phyloP scores from a whole-genome alignment of 2,113 vertebrate genomes.

The Gracilinanus agilis region DNA sequence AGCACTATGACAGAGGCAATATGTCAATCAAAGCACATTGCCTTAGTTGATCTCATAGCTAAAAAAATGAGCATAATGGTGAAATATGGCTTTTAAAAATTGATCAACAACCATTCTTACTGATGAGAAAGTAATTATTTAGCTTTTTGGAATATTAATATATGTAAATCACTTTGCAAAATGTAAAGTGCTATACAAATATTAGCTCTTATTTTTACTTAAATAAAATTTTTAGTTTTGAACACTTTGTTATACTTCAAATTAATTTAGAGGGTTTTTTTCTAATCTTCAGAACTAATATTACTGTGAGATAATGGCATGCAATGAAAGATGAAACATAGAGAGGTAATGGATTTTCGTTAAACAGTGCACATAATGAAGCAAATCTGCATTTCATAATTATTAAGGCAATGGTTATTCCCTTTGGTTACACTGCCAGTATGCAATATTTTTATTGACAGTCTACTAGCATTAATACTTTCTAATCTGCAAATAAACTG shows the following conservation, averaged over 20 bases:
- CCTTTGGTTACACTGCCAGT: neutral
- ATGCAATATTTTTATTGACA: conserved; percentile 20
- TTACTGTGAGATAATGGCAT: neutral
- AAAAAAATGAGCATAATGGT: neutral
- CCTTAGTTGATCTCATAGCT: neutral
- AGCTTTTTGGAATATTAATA: neutral
- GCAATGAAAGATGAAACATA: conserved; percentile 6
- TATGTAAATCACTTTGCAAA: neutral
- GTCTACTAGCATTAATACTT: neutral
- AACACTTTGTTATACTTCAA: neutral
- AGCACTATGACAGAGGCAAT: neutral
- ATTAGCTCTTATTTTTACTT: neutral
- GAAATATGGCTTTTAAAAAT: neutral
- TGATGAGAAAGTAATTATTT: neutral
- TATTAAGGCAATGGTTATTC: neutral
- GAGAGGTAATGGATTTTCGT: conserved; percentile 4
- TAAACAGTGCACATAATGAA: conserved; percentile 13
- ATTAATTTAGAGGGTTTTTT: neutral
- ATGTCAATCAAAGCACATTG: neutral
- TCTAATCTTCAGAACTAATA: neutral
- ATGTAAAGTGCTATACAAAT: neutral
- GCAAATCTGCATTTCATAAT: neutral
- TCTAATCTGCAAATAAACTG: conserved; percentile 13
- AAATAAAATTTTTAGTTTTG: neutral
- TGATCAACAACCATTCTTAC: neutral